These are phyloP conservation scores for Ornithoptera alexandrae DNA, from an alignment of 2,888 invertebrate species.

Conservation along the genomic window DNA sequence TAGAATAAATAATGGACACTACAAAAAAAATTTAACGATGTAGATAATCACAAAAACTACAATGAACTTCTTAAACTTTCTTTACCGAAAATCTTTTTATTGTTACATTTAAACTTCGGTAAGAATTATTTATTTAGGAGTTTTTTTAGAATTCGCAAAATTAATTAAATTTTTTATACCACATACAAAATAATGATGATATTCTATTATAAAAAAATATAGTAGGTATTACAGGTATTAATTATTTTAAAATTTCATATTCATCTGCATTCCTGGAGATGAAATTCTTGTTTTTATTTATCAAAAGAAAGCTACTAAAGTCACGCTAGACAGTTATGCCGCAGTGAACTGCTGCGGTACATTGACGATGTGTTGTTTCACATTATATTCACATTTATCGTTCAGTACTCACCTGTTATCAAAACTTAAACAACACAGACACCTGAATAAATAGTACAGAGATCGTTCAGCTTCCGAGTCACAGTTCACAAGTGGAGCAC, in stretches of 20 bases:
- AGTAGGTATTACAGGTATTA: too few relatives aligned
- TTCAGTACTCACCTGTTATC: constrained; percentile 39
- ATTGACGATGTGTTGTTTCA: background rate
- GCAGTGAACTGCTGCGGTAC: background rate
- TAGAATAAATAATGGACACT: too few relatives aligned
- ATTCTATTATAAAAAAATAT: too few relatives aligned
- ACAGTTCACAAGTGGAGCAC: constrained; percentile 58
- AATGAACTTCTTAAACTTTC: too few relatives aligned
- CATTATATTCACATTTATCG: background rate
- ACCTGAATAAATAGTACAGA: constrained; percentile 53
- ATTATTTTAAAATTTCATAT: background rate
- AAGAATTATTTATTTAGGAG: too few relatives aligned
- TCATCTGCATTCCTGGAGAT: background rate
- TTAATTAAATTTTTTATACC: too few relatives aligned
- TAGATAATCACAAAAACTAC: too few relatives aligned
- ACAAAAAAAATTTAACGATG: too few relatives aligned
- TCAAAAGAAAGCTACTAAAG: constrained; percentile 1
- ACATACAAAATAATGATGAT: too few relatives aligned
- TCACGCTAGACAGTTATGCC: background rate
- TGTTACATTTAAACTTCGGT: too few relatives aligned
- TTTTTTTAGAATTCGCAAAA: too few relatives aligned
- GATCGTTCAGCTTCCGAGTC: constrained; percentile 51
- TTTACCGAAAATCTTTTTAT: too few relatives aligned
- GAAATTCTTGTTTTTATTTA: background rate
- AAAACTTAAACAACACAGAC: constrained; percentile 52